Conservation (phyloP, 2,888 invertebrate species). For the Ophion obscuratus region DNA sequence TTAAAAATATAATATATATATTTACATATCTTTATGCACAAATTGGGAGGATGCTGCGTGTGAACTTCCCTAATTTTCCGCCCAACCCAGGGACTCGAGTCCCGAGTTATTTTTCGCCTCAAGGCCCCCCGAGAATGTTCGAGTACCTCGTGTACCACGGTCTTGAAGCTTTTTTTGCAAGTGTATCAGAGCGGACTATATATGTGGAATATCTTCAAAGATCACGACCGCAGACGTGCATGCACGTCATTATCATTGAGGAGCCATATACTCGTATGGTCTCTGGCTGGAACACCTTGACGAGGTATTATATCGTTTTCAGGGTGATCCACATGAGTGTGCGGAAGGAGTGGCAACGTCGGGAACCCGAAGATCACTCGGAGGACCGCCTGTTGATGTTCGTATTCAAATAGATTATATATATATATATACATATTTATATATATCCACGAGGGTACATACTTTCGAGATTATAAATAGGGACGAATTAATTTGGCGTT, state of each 20-base stretch:
- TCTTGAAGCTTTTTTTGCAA: neutral
- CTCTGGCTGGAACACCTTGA: slow-evolving; percentile 22
- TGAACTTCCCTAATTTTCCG: neutral
- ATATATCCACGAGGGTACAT: too few species aligned
- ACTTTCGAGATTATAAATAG: neutral
- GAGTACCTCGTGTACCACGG: neutral
- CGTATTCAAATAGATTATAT: slow-evolving; percentile 23
- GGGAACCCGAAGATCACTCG: slow-evolving; percentile 44
- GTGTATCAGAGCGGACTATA: neutral
- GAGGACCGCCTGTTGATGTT: slow-evolving; percentile 57
- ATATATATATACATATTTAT: too few species aligned
- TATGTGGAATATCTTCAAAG: neutral
- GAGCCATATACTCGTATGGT: neutral
- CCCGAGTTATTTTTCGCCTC: neutral
- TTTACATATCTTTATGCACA: too few species aligned
- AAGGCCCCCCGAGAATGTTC: neutral
- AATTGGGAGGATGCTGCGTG: too few species aligned
- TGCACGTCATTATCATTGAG: neutral
- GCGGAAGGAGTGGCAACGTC: slow-evolving; percentile 4
- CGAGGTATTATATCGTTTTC: slow-evolving; percentile 47
- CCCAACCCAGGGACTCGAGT: neutral
- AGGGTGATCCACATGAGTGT: slow-evolving; percentile 44
- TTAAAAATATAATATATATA: too few species aligned
- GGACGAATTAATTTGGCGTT: neutral
- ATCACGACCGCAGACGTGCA: neutral